Evolutionary conservation across 2,888 invertebrate genomes (phyloP).

Genomic region (Saturnia japonica): DNA sequence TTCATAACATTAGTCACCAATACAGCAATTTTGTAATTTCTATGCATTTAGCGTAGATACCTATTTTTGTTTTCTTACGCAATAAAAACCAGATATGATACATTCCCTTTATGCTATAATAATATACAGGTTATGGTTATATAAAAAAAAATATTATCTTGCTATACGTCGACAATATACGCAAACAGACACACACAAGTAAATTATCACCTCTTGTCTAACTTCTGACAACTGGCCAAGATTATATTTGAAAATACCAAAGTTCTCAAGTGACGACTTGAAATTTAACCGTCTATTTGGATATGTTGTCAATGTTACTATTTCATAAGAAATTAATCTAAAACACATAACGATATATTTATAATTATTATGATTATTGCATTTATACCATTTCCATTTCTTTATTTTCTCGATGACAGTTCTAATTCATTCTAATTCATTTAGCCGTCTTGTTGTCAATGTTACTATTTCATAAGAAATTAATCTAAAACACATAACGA

Average conservation of each 20-base stretch:
- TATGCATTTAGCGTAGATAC: too few relatives aligned
- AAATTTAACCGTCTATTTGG: not conserved
- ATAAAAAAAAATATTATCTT: not conserved
- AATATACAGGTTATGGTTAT: slow-evolving; percentile 18
- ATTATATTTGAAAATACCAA: not conserved
- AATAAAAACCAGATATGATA: slow-evolving; percentile 36
- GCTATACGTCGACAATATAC: not conserved
- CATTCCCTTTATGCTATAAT: slow-evolving; percentile 35
- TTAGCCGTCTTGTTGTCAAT: not conserved
- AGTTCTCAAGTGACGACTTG: not conserved
- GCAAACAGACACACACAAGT: not conserved
- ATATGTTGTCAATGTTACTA: not conserved
- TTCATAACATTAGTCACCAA: too few relatives aligned
- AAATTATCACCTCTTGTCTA: not conserved
- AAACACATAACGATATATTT: not conserved
- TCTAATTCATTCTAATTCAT: too few relatives aligned
- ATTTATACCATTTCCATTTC: too few relatives aligned
- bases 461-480: not conserved
- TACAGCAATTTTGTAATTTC: too few relatives aligned
- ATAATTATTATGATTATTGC: not conserved
- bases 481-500: not conserved
- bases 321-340: not conserved
- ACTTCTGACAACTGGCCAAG: not conserved
- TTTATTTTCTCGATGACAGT: too few relatives aligned
- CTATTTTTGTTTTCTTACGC: not conserved